Percentiles rank a stretch among this genome's conserved stretches.
These are phyloP conservation scores for Clavelina lepadiformis DNA, from an alignment of 23 tunicate genomes.

Conservation along the genomic window DNA sequence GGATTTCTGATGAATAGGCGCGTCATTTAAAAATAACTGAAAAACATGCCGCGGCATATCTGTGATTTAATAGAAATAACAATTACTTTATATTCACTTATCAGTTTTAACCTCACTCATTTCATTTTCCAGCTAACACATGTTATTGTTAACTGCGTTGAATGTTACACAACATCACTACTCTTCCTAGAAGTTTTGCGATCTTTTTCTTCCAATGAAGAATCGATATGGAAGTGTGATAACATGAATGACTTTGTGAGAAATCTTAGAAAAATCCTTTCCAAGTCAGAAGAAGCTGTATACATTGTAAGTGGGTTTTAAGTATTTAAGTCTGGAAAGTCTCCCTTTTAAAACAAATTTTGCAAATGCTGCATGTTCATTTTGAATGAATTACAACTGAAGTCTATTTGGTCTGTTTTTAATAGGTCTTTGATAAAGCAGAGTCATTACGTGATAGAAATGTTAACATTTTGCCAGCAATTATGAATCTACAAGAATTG, in stretches of 20 bases:
- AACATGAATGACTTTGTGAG: constrained; percentile 75
- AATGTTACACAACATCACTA: constrained; percentile 50
- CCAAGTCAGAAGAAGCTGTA: constrained; percentile 14
- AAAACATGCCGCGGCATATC: too few relatives aligned
- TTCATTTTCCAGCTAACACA: constrained; percentile 42
- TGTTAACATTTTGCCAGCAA: constrained; percentile 23
- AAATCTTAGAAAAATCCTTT: constrained; percentile 13
- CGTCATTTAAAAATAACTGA: too few relatives aligned
- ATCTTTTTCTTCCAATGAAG: constrained; percentile 15
- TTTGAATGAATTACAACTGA: too few relatives aligned
- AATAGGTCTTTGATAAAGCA: constrained; percentile 73
- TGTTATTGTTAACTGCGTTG: constrained; percentile 77
- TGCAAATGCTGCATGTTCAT: too few relatives aligned
- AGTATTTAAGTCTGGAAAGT: too few relatives aligned
- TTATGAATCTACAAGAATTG: constrained; percentile 60
- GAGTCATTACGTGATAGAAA: constrained; percentile 52
- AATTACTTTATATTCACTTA: too few relatives aligned
- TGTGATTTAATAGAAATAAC: too few relatives aligned
- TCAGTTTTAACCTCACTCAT: background rate
- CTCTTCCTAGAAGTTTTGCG: constrained; percentile 20
- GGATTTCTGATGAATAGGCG: too few relatives aligned
- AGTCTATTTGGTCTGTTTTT: too few relatives aligned
- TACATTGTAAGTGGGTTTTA: constrained; percentile 52
- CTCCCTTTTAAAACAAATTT: too few relatives aligned
- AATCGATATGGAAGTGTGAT: constrained; percentile 41